A percentile compares a stretch with the other conserved stretches of the same genome.
phyloP scores from a whole-genome alignment of 2,113 vertebrate genomes.

The Myiopsitta monachus region DNA sequence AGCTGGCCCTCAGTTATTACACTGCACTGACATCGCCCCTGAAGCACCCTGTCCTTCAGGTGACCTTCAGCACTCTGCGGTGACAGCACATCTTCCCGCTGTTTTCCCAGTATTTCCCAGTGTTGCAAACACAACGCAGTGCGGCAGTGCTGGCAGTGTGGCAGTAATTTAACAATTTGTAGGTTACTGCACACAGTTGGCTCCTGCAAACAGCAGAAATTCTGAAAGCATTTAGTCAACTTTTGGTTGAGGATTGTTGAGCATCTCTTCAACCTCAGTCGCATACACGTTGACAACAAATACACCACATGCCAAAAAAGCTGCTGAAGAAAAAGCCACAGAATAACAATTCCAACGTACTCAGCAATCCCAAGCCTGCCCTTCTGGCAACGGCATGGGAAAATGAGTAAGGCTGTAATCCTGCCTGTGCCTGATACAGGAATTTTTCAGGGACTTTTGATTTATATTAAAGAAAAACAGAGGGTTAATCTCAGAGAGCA shows the following conservation, averaged over 20 bases:
- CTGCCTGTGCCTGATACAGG: neutral
- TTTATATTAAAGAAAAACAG: neutral
- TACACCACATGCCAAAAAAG: neutral
- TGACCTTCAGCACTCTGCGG: neutral
- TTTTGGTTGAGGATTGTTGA: neutral
- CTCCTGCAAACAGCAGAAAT: neutral
- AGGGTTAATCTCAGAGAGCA: neutral
- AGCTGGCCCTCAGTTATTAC: neutral
- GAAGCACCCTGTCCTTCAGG: neutral
- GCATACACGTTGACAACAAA: accelerated
- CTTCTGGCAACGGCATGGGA: neutral
- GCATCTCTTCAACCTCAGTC: neutral
- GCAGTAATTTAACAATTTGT: neutral
- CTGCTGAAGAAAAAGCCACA: neutral
- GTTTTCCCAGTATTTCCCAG: neutral
- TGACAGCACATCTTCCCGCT: neutral
- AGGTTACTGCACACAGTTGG: neutral
- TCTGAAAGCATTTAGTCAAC: neutral
- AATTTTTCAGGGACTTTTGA: neutral
- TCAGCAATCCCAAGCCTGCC: neutral
- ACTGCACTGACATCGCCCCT: neutral
- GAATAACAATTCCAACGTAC: accelerated
- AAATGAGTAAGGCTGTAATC: neutral
- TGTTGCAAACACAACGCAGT: neutral
- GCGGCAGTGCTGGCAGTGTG: accelerated